Percentiles rank a stretch among this genome's conserved stretches.
Evolutionary conservation across 2,113 vertebrate genomes (phyloP).

Genomic region (Arvicanthis niloticus): DNA sequence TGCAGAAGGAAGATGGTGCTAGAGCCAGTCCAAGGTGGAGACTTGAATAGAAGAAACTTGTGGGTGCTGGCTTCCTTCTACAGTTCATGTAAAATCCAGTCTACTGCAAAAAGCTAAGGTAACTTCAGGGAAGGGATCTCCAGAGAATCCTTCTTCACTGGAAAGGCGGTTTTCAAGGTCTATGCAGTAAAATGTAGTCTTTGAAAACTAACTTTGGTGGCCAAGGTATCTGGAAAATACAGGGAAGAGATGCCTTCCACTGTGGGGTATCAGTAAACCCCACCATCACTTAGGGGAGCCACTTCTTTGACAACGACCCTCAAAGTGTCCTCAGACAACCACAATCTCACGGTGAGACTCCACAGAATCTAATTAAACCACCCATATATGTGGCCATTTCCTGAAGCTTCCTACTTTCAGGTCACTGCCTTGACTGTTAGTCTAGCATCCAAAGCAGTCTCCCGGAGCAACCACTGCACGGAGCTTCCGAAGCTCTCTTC

Average conservation of each 20-base stretch:
- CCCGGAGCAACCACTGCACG: not conserved
- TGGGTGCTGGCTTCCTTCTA: not conserved
- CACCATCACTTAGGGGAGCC: not conserved
- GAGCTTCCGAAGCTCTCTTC: not conserved
- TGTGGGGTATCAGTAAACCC: not conserved
- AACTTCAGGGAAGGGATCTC: not conserved
- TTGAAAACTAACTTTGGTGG: not conserved
- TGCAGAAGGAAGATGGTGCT: too few species aligned
- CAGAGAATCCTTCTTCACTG: not conserved
- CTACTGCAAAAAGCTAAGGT: not conserved
- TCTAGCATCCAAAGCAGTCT: not conserved
- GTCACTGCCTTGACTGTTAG: not conserved
- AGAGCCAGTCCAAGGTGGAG: too few species aligned
- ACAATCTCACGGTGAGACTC: not conserved
- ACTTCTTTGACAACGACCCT: not conserved
- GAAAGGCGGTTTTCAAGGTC: not conserved
- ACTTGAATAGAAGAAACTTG: rapidly evolving
- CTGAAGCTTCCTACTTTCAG: not conserved
- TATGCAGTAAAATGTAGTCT: not conserved
- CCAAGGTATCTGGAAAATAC: not conserved
- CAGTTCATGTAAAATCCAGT: not conserved
- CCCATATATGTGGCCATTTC: not conserved
- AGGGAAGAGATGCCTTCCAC: not conserved
- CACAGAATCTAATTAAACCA: not conserved
- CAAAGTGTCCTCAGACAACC: not conserved